Conservation (phyloP, 2,888 invertebrate genomes). For the Tortricodes alternella region DNA sequence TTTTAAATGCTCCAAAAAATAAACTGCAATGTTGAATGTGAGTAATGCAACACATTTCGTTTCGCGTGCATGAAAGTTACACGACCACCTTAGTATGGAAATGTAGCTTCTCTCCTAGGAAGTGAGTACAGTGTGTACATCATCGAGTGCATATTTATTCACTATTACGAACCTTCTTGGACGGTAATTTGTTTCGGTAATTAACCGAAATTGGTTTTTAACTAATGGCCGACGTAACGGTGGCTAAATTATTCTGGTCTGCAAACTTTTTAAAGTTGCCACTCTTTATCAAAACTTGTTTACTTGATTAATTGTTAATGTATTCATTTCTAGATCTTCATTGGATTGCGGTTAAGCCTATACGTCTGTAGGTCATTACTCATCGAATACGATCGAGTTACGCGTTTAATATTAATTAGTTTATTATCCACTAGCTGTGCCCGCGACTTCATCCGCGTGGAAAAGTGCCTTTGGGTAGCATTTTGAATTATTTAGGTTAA, state of each 20-base stretch:
- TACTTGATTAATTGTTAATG: no score
- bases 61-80: neutral
- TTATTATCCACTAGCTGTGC: neutral
- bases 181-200: constrained; percentile 25
- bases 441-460: no score
- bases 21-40: no score
- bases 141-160: constrained; percentile 9
- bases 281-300: no score
- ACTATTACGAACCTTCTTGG: constrained; percentile 7
- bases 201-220: constrained; percentile 12
- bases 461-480: no score
- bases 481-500: no score
- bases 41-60: neutral
- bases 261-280: no score
- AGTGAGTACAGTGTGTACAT: constrained; percentile 1
- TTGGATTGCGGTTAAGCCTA: neutral
- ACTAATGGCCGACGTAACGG: neutral
- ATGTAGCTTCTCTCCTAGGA: constrained; percentile 18
- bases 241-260: no score
- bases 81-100: constrained; percentile 1
- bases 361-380: neutral
- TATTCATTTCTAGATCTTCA: neutral
- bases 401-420: neutral
- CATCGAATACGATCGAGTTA: neutral
- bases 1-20: neutral